Evolutionary conservation across 2,113 vertebrate genomes (phyloP), one percentile per base, ranked within the genome.

Genomic region (Hypomesus transpacificus): DNA sequence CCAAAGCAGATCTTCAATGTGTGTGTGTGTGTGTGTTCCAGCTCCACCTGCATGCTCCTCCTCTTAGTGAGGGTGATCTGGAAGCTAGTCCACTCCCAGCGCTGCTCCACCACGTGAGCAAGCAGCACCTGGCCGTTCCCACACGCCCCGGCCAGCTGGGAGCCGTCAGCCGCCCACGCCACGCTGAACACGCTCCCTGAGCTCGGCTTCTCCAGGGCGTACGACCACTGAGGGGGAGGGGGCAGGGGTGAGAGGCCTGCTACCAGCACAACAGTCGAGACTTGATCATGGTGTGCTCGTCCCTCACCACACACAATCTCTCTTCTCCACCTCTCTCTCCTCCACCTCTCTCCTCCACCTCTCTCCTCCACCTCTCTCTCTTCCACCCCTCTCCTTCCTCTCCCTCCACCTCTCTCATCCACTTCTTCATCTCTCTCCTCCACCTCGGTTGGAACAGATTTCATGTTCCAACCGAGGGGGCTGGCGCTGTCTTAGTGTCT

Each of bases 81-180:
- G 71, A 96, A 95, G 88, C 95, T 95, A 81, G 92, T 97, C 97
- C 97, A 98, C 75, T 98, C 94, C 97, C 97, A 99, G 4, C 84
- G 92, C 2, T 98, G 97, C 50, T 98, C 96, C 86, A 99, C 90
- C 24, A 99, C 88, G 31, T 99, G 96, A 78, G 96, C 97, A 83
- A 98, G 98, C 79, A 99, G 91, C 71, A 99, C 96, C 1, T 98
- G 96, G 21, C 96, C 96, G 0, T 98, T 98, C 11, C 94, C 96
- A 60, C 97, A 98, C 0, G 97, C 96, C 20, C 95, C 97, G 0
- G 96, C 95, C 51, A 99, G 91, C 74, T 98, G 97, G 46, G 95
- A 97, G 75, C 97, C 96, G 50, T 99, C 97, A 8, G 92, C 75
- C 14, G 95, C 98, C 97, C 97, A 99, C 0, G 94, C 91, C 39